Conservation (phyloP, 2,113 vertebrate genomes). For the Gobio gobio region DNA sequence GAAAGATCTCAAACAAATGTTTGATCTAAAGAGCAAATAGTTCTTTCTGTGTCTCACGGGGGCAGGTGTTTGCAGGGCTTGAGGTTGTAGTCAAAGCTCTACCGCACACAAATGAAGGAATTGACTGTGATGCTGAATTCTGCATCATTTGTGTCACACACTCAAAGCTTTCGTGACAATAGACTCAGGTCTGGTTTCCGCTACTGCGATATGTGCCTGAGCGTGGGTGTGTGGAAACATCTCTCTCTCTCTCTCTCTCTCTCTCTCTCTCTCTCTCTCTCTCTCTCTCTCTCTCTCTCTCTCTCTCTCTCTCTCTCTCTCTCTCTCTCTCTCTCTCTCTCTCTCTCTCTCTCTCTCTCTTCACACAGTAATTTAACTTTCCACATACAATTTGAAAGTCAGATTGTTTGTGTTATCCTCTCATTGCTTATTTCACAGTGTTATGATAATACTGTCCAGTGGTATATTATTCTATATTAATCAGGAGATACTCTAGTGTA, state of each 20-base stretch:
- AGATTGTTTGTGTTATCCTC: neutral
- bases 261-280: too few species aligned
- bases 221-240: constrained; percentile 55
- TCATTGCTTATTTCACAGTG: neutral
- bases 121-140: constrained; percentile 64
- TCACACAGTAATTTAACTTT: neutral
- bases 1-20: neutral
- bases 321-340: constrained; percentile 25
- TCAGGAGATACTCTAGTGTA: neutral
- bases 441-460: neutral
- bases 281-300: too few species aligned
- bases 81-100: constrained; percentile 78
- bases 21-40: constrained; percentile 14
- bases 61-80: constrained; percentile 78
- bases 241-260: constrained; percentile 18
- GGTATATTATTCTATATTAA: neutral
- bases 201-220: constrained; percentile 49
- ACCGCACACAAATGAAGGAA: constrained; percentile 77
- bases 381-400: neutral
- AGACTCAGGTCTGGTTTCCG: constrained; percentile 69
- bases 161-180: constrained; percentile 69
- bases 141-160: constrained; percentile 64
- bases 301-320: constrained; percentile 23
- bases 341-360: too few species aligned
- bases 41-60: constrained; percentile 47